Conservation (phyloP, 1,140 invertebrate species). For the Cylas formicarius region DNA sequence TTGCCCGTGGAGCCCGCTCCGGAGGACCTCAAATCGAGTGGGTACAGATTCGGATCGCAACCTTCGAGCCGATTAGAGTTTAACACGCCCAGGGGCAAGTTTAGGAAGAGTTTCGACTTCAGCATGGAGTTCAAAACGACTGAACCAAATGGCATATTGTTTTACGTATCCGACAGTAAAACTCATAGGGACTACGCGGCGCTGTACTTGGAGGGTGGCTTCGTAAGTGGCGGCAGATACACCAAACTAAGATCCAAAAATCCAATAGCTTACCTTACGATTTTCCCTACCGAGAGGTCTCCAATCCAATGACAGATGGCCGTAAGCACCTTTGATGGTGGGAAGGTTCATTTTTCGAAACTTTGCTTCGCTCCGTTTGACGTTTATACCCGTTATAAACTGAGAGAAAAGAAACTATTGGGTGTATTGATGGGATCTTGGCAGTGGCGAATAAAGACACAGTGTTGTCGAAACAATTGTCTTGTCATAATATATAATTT, state of each 20-base stretch:
- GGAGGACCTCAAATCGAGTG: slow-evolving; percentile 20
- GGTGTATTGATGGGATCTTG: no score
- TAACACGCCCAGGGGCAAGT: slow-evolving; percentile 50
- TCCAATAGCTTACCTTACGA: no score
- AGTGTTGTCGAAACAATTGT: no score
- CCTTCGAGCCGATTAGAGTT: slow-evolving; percentile 69
- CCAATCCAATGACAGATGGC: no score
- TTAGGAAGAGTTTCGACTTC: slow-evolving; percentile 64
- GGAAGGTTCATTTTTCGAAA: no score
- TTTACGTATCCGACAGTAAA: slow-evolving; percentile 66
- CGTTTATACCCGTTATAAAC: no score
- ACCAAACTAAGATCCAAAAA: neutral
- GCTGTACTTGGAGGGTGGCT: slow-evolving; percentile 72
- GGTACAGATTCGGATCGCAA: slow-evolving; percentile 25
- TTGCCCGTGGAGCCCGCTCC: slow-evolving; percentile 20
- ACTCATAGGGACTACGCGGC: slow-evolving; percentile 68
- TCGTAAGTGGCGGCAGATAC: slow-evolving; percentile 46
- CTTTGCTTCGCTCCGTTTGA: no score
- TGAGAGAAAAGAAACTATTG: no score
- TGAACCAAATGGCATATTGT: slow-evolving; percentile 67
- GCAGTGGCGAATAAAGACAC: no score
- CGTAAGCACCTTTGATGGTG: no score
- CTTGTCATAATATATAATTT: no score
- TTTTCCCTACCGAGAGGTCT: no score
- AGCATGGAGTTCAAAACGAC: slow-evolving; percentile 76